Evolutionary conservation across 2,113 vertebrate genomes (phyloP).

Genomic region (Trematocara unimaculatum): DNA sequence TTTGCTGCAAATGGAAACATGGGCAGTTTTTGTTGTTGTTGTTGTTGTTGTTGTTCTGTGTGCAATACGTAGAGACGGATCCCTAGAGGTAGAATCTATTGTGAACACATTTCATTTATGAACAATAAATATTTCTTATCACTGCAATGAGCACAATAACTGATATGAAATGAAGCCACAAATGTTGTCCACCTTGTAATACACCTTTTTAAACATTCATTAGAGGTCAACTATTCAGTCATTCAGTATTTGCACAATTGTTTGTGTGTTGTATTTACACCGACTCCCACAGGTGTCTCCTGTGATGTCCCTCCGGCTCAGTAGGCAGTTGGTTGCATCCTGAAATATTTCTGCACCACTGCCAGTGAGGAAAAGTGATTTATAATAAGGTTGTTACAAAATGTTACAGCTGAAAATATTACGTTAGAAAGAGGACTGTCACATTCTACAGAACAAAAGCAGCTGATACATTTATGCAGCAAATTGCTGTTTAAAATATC

Average conservation of each 20-base stretch:
- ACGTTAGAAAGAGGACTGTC: not conserved
- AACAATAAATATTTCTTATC: not conserved
- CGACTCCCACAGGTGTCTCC: not conserved
- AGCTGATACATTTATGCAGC: not conserved
- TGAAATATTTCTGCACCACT: not conserved
- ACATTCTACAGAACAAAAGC: not conserved
- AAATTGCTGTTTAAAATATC: not conserved
- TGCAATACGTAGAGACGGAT: not conserved
- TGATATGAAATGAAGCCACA: not conserved
- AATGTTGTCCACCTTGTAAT: not conserved
- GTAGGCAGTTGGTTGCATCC: not conserved
- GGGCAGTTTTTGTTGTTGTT: not conserved
- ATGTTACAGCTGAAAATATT: not conserved
- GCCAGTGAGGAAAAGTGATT: not conserved
- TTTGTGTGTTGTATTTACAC: not conserved
- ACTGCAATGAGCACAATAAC: not conserved
- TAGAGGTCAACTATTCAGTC: not conserved
- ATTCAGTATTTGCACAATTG: not conserved
- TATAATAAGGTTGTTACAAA: not conserved
- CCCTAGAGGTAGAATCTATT: not conserved
- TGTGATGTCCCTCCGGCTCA: not conserved
- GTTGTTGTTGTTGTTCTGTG: not conserved
- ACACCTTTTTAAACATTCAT: not conserved
- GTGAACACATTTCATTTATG: not conserved
- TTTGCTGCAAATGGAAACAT: conserved; percentile 11